A percentile compares a stretch with the other conserved stretches of the same genome.
phyloP scores from a whole-genome alignment of 2,113 vertebrate genomes.

The Aramus guarauna region DNA sequence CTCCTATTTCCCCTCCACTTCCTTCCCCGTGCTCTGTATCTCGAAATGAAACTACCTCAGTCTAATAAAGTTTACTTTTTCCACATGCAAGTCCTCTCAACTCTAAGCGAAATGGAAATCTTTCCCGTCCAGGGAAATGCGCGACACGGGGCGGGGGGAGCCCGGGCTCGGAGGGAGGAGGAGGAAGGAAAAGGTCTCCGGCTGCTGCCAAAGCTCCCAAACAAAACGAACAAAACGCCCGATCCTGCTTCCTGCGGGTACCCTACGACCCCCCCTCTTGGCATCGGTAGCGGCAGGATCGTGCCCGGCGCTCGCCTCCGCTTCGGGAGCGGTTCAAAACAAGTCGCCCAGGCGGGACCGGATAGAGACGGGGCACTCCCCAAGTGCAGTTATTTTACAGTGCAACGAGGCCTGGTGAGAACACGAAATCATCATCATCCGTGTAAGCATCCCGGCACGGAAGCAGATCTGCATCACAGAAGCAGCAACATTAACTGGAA shows the following conservation, averaged over 20 bases:
- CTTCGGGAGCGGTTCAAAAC: not conserved
- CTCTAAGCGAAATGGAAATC: not conserved
- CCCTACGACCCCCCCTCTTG: rapidly evolving
- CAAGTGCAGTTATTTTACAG: not conserved
- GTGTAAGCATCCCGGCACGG: not conserved
- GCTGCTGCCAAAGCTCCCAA: not conserved
- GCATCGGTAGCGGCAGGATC: not conserved
- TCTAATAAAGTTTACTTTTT: conserved; percentile 72
- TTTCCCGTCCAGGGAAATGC: not conserved
- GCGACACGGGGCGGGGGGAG: not conserved
- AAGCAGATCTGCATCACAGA: not conserved
- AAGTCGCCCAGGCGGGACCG: rapidly evolving
- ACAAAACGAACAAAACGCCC: not conserved
- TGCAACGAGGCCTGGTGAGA: not conserved
- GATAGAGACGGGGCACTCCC: not conserved
- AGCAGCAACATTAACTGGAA: not conserved
- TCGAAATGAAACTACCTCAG: conserved; percentile 69
- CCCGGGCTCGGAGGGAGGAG: not conserved
- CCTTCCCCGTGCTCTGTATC: conserved; percentile 37
- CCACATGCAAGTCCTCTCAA: not conserved
- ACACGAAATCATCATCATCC: not conserved
- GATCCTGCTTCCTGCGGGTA: not conserved
- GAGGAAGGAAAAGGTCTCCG: not conserved
- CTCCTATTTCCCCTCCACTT: not conserved
- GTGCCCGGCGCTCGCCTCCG: not conserved